Evolutionary conservation across 2,113 vertebrate genomes (phyloP), one percentile per base, ranked within the genome.

Genomic region (Pipa parva): DNA sequence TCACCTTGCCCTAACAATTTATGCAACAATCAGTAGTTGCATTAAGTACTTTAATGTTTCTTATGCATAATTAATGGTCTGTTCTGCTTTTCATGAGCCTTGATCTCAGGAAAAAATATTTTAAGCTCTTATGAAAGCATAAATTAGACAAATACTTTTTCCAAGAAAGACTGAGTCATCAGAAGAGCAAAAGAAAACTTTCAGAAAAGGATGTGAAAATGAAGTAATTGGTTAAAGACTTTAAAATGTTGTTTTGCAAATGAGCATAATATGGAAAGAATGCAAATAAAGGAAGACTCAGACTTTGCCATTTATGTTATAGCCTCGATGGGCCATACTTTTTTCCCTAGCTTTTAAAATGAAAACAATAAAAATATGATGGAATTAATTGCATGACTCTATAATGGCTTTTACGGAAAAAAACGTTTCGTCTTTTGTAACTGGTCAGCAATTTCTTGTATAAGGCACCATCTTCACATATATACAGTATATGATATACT

Each of bases 111-210:
- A 59, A 27, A 49, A 69, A 13, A 61, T 42, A 17, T 7, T 45
- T 42, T 22, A 17, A 68, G 65, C 65, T 59, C 29, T 29, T 59
- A 28, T 58, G 24, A 13, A n/a, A 31, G 50, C n/a, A 68, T 12
- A 68, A 57, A 59, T 60, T 68, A 59, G 49, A 18, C 13, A 49
- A n/a, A 50, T 7, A 5, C 54, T 20, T 68, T 12, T 59, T 68
- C 56, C 65, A 50, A 68, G 65, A 69, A 69, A 69, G 24, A 69
- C 33, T 69, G 66, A 69, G 57, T 69, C 66, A 69, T 42, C 33
- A 7, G 3, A 17, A 50, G 42, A 37, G 59, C 59, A 39, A 31
- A 39, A 69, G 56, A n/a, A 51, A n/a, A n/a, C n/a, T 24, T 60
- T 45, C 9, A 31, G 55, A 29, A 26, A 50, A 48, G 46, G 29